phyloP scores from a whole-genome alignment of 2,888 invertebrate genomes.

The Drosophila prostipennis region DNA sequence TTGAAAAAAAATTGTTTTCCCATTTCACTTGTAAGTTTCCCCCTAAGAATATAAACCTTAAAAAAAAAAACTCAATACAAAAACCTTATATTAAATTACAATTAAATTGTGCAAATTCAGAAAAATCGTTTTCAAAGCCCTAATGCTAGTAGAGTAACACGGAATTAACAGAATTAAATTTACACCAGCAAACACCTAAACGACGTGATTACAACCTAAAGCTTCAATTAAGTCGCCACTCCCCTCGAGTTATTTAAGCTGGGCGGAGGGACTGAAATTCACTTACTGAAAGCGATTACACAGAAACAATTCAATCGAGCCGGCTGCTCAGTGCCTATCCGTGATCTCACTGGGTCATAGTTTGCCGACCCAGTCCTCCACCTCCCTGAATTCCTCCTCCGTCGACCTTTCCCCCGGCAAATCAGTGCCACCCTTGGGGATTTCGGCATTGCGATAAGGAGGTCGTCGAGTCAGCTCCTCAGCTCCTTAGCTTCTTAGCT shows the following conservation, averaged over 20 bases:
- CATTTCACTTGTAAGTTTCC: too few species aligned
- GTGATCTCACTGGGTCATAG: slow-evolving; percentile 38
- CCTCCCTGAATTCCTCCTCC: background rate
- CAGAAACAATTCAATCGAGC: slow-evolving; percentile 33
- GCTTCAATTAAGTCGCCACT: slow-evolving; percentile 14
- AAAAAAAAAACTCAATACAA: too few species aligned
- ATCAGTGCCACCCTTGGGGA: slow-evolving; percentile 39
- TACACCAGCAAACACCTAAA: slow-evolving; percentile 11
- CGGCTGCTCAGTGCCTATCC: slow-evolving; percentile 20
- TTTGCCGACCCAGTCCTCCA: slow-evolving; percentile 8
- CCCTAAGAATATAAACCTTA: too few species aligned
- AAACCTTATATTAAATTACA: too few species aligned
- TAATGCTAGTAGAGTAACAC: background rate
- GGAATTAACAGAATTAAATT: background rate
- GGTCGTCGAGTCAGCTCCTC: slow-evolving; percentile 40
- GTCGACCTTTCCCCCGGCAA: slow-evolving; percentile 5
- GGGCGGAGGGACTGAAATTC: slow-evolving; percentile 12
- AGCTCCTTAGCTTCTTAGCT: slow-evolving; percentile 1
- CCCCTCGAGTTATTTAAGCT: background rate
- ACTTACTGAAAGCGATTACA: slow-evolving; percentile 38
- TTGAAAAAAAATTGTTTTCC: too few species aligned
- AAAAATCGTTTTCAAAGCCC: background rate
- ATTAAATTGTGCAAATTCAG: too few species aligned
- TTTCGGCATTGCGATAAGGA: slow-evolving; percentile 42
- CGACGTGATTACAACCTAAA: slow-evolving; percentile 14